Conservation (phyloP, 37 sponge, comb jelly and placozoan genomes). For the Theonella swinhoei region DNA sequence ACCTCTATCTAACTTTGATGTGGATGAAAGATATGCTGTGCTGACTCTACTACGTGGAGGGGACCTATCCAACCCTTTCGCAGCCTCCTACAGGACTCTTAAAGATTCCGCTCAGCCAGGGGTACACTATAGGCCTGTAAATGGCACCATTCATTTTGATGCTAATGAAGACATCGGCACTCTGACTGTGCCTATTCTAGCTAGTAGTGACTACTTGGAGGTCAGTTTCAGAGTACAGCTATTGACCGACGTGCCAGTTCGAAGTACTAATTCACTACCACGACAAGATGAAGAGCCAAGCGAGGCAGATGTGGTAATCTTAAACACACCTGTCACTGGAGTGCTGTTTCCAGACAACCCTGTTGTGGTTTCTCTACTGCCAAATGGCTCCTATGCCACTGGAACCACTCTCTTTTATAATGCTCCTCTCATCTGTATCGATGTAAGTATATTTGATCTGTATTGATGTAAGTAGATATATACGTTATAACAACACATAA, state of each 20-base stretch:
- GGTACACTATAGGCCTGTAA: constrained; percentile 3
- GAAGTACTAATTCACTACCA: neutral
- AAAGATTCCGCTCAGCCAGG: constrained; percentile 19
- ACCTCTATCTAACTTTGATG: constrained; percentile 48
- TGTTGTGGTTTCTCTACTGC: constrained; percentile 5
- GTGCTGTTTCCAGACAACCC: constrained; percentile 53
- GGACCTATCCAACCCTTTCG: constrained; percentile 7
- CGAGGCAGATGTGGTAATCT: constrained; percentile 4
- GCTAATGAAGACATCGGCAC: neutral
- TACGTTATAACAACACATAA: neutral
- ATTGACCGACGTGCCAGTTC: neutral
- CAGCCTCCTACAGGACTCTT: constrained; percentile 15
- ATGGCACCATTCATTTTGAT: neutral
- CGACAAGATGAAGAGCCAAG: neutral
- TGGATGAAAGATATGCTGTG: constrained; percentile 9
- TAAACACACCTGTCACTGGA: constrained; percentile 15
- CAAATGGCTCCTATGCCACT: neutral
- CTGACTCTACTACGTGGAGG: constrained; percentile 18
- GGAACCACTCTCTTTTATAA: neutral
- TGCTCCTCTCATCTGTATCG: constrained; percentile 48
- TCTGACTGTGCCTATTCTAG: constrained; percentile 7
- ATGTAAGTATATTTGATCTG: constrained; percentile 49
- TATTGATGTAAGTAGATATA: neutral
- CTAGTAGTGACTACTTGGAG: constrained; percentile 13
- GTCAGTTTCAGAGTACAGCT: constrained; percentile 2